phyloP scores from a whole-genome alignment of 2,888 invertebrate genomes.

The Drosophila neonasuta region DNA sequence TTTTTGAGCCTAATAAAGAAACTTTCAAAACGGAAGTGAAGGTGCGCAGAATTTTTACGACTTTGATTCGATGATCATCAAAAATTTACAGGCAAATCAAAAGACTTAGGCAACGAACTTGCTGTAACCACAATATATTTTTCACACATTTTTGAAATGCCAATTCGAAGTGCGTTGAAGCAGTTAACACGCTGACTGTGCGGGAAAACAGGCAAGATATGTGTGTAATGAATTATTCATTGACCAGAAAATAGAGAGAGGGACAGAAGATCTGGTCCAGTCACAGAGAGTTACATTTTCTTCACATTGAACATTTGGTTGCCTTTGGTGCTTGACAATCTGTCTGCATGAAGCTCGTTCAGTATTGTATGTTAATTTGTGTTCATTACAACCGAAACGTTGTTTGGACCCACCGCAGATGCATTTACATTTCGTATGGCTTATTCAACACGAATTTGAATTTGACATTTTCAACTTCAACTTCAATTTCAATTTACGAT shows the following conservation, averaged over 20 bases:
- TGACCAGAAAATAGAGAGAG: slow-evolving; percentile 14
- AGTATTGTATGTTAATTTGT: slow-evolving; percentile 68
- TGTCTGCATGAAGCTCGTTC: slow-evolving; percentile 35
- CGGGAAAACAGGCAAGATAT: slow-evolving; percentile 16
- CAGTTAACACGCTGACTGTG: slow-evolving; percentile 39
- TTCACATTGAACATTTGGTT: slow-evolving; percentile 21
- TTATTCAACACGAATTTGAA: slow-evolving; percentile 44
- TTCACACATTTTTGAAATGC: slow-evolving; percentile 35
- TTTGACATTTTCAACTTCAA: slow-evolving; percentile 69
- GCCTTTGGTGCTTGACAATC: slow-evolving; percentile 61
- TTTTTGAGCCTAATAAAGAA: slow-evolving; percentile 30
- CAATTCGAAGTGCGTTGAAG: slow-evolving; percentile 48
- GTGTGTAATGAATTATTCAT: slow-evolving; percentile 56
- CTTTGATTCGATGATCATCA: slow-evolving; percentile 11
- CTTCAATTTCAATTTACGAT: slow-evolving; percentile 33
- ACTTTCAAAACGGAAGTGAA: slow-evolving; percentile 61
- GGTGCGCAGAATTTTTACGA: slow-evolving; percentile 32
- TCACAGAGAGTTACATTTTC: slow-evolving; percentile 8
- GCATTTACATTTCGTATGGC: slow-evolving; percentile 49
- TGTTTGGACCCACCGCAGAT: slow-evolving; percentile 50
- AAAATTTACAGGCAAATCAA: slow-evolving; percentile 41
- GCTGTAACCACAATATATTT: slow-evolving; percentile 25
- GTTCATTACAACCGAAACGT: slow-evolving; percentile 52
- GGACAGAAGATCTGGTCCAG: slow-evolving; percentile 29
- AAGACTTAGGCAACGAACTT: slow-evolving; percentile 64